phyloP scores from a whole-genome alignment of 2,888 invertebrate genomes.

The Lasioglossum oenotherae region DNA sequence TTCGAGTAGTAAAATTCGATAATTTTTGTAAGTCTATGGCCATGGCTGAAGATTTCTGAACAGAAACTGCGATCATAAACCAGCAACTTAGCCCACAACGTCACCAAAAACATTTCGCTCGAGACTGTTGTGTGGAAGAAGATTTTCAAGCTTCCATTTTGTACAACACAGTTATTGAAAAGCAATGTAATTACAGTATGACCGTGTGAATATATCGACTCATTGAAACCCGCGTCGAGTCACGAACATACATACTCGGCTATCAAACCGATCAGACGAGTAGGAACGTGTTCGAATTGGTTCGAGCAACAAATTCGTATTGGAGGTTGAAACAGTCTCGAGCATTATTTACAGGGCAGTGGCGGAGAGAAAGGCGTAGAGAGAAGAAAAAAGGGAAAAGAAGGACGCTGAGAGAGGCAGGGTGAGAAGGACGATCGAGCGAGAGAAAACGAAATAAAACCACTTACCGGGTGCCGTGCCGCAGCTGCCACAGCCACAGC shows the following conservation, averaged over 20 bases:
- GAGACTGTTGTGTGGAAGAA: no score
- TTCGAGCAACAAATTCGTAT: neutral
- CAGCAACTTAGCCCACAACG: no score
- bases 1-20: no score
- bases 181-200: no score
- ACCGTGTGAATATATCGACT: no score
- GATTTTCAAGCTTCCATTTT: no score
- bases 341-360: neutral
- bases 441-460: conserved; percentile 58
- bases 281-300: neutral
- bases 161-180: no score
- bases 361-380: conserved; percentile 1
- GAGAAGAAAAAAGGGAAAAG: neutral
- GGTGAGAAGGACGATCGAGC: conserved; percentile 17
- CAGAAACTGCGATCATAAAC: no score
- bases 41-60: no score
- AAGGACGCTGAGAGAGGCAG: neutral
- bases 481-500: conserved; percentile 83
- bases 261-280: neutral
- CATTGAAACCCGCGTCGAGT: neutral
- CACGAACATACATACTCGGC: neutral
- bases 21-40: no score
- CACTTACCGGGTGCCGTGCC: conserved; percentile 82
- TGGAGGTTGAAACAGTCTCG: neutral
- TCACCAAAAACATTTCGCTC: no score